Conservation (phyloP, 1,140 invertebrate species). For the Plodia interpunctella region DNA sequence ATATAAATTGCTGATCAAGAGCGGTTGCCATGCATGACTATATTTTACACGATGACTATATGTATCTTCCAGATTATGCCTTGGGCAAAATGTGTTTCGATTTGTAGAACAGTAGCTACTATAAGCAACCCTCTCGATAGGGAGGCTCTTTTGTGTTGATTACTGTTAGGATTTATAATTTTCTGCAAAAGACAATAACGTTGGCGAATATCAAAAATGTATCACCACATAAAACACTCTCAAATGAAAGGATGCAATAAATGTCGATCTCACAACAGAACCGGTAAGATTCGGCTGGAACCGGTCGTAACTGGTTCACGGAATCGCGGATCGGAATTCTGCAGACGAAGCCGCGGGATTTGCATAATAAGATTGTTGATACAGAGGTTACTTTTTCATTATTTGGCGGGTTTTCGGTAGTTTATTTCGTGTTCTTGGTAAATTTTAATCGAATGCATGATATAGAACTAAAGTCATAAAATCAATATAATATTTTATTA, state of each 20-base stretch:
- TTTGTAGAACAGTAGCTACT: too few species aligned
- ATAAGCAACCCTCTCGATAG: too few species aligned
- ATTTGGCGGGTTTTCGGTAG: background rate
- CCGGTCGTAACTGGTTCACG: background rate
- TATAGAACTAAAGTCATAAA: too few species aligned
- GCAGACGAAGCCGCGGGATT: background rate
- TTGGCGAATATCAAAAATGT: background rate
- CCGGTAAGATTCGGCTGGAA: background rate
- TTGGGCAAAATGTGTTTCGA: too few species aligned
- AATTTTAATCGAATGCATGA: too few species aligned
- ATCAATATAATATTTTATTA: too few species aligned
- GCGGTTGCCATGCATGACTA: background rate
- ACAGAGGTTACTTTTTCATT: background rate
- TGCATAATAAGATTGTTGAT: background rate
- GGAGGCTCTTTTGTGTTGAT: too few species aligned
- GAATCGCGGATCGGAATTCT: background rate
- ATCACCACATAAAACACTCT: background rate
- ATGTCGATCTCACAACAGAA: conserved; percentile 1
- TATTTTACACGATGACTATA: too few species aligned
- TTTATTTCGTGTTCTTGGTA: background rate
- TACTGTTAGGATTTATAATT: too few species aligned
- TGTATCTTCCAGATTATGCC: too few species aligned
- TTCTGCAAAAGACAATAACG: background rate
- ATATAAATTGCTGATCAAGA: background rate
- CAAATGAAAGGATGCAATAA: background rate